Conservation (phyloP, 1,140 invertebrate species). For the Microplitis mediator region DNA sequence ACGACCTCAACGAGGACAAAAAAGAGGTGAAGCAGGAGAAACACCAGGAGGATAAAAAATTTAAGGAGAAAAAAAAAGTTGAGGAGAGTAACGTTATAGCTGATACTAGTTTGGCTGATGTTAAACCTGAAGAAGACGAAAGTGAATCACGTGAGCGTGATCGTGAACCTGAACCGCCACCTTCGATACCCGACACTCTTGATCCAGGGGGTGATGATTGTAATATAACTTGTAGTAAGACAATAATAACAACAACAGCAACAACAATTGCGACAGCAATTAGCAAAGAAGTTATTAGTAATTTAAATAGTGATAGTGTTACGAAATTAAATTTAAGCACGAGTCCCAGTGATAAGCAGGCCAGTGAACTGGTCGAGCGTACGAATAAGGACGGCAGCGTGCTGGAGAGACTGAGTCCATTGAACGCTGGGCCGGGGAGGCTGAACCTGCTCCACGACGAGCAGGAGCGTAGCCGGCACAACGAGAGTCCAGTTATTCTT, state of each 20-base stretch:
- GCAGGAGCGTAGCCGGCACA: slow-evolving; percentile 57
- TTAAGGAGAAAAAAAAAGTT: slow-evolving; percentile 21
- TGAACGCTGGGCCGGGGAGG: slow-evolving; percentile 46
- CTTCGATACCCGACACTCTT: slow-evolving; percentile 37
- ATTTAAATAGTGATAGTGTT: no score
- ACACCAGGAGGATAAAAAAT: neutral
- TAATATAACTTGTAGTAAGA: neutral
- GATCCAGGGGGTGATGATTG: slow-evolving; percentile 38
- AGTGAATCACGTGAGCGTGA: slow-evolving; percentile 56
- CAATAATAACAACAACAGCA: neutral
- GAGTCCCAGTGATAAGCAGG: no score
- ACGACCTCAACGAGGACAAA: slow-evolving; percentile 6
- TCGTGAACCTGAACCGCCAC: slow-evolving; percentile 56
- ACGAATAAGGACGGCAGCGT: slow-evolving; percentile 51
- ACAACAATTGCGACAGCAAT: neutral
- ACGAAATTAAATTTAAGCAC: no score
- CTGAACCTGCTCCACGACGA: slow-evolving; percentile 54
- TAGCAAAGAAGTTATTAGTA: neutral
- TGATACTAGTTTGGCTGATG: slow-evolving; percentile 13
- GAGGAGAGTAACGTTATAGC: neutral
- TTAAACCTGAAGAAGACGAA: slow-evolving; percentile 52
- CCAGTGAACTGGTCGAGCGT: no score
- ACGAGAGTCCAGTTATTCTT: slow-evolving; percentile 59
- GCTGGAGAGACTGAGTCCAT: slow-evolving; percentile 60
- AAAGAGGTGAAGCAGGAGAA: slow-evolving; percentile 21